phyloP scores from a whole-genome alignment of 2,888 invertebrate genomes.

The Torymus tubicola region DNA sequence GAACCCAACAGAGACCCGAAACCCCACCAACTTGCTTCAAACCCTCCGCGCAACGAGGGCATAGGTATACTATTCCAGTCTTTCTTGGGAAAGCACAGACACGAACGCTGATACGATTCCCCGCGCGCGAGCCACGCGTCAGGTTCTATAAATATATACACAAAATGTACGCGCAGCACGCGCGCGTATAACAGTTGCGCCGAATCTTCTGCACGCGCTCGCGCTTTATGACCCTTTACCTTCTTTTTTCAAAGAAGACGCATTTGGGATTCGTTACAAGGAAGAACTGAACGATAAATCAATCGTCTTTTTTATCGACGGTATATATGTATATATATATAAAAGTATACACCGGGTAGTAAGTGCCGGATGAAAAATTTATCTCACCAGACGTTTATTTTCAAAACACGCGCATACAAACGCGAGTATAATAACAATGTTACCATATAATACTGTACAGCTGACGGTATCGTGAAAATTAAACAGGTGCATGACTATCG shows the following conservation, averaged over 20 bases:
- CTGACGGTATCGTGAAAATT: too few species aligned
- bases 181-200: neutral
- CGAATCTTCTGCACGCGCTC: conserved; percentile 24
- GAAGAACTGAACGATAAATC: conserved; percentile 14
- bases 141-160: conserved; percentile 48
- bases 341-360: too few species aligned
- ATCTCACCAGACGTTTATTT: neutral
- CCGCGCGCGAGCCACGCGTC: neutral
- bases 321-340: neutral
- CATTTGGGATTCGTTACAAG: conserved; percentile 31
- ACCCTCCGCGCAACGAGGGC: conserved; percentile 19
- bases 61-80: conserved; percentile 53
- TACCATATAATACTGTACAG: too few species aligned
- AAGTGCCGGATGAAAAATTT: neutral
- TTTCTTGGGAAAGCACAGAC: conserved; percentile 45
- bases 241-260: conserved; percentile 15
- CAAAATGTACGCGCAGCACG: too few species aligned
- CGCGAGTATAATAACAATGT: too few species aligned
- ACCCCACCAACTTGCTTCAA: neutral
- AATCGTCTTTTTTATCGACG: conserved; percentile 18
- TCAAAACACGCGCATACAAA: too few species aligned
- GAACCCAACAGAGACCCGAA: neutral
- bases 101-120: neutral
- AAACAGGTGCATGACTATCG: too few species aligned
- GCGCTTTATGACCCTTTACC: neutral